Conservation (phyloP, 2,888 invertebrate species). For the Exocentrus adspersus region DNA sequence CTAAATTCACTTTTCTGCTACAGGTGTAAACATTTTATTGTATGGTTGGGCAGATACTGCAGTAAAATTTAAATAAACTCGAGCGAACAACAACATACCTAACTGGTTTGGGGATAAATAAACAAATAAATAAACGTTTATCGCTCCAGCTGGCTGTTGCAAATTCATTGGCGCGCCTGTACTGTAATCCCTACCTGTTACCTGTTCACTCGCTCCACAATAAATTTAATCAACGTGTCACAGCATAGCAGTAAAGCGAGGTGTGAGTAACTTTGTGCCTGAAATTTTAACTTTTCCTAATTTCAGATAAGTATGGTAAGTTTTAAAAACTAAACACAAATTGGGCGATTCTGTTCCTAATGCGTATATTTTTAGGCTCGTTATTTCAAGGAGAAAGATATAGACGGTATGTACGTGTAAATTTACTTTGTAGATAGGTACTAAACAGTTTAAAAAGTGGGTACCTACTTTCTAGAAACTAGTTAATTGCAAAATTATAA, state of each 20-base stretch:
- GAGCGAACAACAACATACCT: no score
- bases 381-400: conserved; percentile 94
- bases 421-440: neutral
- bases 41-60: no score
- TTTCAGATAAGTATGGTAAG: conserved; percentile 43
- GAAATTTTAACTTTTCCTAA: conserved; percentile 27
- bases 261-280: neutral
- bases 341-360: neutral
- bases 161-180: conserved; percentile 35
- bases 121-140: conserved; percentile 11
- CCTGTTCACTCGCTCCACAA: conserved; percentile 19
- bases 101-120: neutral
- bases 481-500: no score
- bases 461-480: no score
- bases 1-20: no score
- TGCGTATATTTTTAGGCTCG: conserved; percentile 76
- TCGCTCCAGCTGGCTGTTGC: conserved; percentile 18
- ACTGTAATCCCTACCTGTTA: conserved; percentile 30
- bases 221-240: conserved; percentile 40
- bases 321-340: conserved; percentile 7
- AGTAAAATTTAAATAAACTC: no score
- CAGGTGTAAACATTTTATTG: no score
- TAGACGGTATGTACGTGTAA: conserved; percentile 78
- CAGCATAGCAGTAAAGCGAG: neutral
- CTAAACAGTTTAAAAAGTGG: no score